phyloP scores from a whole-genome alignment of 1,140 invertebrate genomes.

The Diploscapter pachys region DNA sequence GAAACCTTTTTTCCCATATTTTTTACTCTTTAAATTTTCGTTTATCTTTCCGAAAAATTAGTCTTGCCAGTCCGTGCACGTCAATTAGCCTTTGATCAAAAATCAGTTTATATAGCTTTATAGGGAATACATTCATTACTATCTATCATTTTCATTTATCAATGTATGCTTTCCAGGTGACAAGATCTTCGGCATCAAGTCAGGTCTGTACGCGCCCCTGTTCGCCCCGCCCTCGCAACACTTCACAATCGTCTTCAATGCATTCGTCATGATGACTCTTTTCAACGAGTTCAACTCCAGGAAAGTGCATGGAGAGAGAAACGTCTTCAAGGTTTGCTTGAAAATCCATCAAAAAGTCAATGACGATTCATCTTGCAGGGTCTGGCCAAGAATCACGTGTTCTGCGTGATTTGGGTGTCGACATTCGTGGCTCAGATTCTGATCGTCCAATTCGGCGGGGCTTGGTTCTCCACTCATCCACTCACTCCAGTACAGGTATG shows the following conservation, averaged over 20 bases:
- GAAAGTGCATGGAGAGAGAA: conserved; percentile 97
- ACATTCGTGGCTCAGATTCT: conserved; percentile 86
- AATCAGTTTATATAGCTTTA: no score
- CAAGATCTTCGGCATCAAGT: conserved; percentile 83
- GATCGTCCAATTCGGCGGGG: conserved; percentile 90
- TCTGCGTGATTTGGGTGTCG: conserved; percentile 92
- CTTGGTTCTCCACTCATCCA: conserved; percentile 80
- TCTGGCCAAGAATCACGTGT: conserved; percentile 94
- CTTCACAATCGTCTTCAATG: conserved; percentile 99
- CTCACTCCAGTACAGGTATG: conserved; percentile 68
- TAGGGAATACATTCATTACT: no score
- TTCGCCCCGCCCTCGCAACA: conserved; percentile 82
- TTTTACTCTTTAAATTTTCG: no score
- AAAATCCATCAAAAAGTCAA: neutral
- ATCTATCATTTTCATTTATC: no score
- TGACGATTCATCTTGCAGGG: conserved; percentile 65
- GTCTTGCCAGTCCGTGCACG: no score
- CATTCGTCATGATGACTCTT: conserved; percentile 99
- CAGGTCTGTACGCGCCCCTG: conserved; percentile 71
- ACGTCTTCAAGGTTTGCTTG: conserved; percentile 72
- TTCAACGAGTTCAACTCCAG: conserved; percentile 99
- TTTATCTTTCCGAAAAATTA: no score
- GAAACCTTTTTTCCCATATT: no score
- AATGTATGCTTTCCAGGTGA: conserved; percentile 68
- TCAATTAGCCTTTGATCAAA: no score